Conservation (phyloP, 2,888 invertebrate species). For the Lypha dubia region DNA sequence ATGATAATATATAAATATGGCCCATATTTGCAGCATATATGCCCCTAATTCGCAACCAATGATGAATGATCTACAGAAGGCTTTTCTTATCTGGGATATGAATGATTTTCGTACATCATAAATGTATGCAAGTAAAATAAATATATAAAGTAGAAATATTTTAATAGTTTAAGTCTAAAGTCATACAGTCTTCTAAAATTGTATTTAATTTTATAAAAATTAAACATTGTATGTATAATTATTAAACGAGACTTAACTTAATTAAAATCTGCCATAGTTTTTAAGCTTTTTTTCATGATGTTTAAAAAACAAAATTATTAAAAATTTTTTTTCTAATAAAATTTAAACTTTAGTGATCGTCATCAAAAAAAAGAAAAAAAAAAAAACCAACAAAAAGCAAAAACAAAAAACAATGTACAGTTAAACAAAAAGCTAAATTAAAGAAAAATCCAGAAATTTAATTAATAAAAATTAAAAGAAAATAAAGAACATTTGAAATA, state of each 20-base stretch:
- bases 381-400: too few species aligned
- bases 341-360: slow-evolving; percentile 16
- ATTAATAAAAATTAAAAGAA: not conserved
- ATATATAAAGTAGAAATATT: not conserved
- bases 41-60: too few species aligned
- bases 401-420: slow-evolving; percentile 30
- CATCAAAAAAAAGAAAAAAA: slow-evolving; percentile 17
- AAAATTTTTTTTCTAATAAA: slow-evolving; percentile 40
- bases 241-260: slow-evolving; percentile 19
- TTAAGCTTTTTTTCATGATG: slow-evolving; percentile 81
- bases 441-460: slow-evolving; percentile 10
- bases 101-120: slow-evolving; percentile 3
- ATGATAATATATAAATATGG: too few species aligned
- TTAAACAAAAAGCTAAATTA: slow-evolving; percentile 13
- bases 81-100: too few species aligned
- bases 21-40: too few species aligned
- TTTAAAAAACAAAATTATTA: slow-evolving; percentile 79
- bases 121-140: too few species aligned
- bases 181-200: slow-evolving; percentile 30
- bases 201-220: not conserved
- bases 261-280: slow-evolving; percentile 68
- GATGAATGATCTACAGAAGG: too few species aligned
- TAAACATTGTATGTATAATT: not conserved
- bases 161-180: slow-evolving; percentile 20
- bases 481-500: slow-evolving; percentile 47